Base-by-base conservation (phyloP, 1,140 invertebrate genomes). In the Leptinotarsa defecta region DNA sequence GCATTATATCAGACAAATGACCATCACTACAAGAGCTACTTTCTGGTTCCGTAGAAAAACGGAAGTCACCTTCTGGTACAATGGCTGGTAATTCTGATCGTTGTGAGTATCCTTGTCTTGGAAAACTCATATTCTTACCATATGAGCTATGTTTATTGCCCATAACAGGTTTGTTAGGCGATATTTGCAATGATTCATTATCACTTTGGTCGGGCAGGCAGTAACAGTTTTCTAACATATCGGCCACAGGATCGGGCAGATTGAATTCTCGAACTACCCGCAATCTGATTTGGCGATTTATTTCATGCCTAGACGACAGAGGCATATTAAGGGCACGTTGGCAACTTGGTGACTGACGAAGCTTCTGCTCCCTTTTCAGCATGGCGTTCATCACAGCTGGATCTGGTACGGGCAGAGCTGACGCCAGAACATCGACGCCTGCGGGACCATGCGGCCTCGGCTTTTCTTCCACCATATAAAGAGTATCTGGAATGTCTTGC, bases 201-300 rank as follows among this genome's bases (percentile, higher is more conserved):
- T 82, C 81, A 70, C 76, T 81, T 57, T 77, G 72, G 65, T 83
- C 82, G 13, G 82, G 79, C 48, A 83, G 64, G 72, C 77, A 81
- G 84, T 78, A 61, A 84, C 86, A 77, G 83, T 85, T 87, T 82
- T 95, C 93, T 43, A 96, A 86, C 63, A 96, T 89, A 85, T 97
- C 94, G 0, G 95, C 94, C 13, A 96, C 95, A 11, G 93, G 90
- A 85, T 98, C 97, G 0, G 97, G 97, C 57, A 97, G 89, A 83
- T 96, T 96, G 85, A 97, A 96, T 86, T 98, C 96, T 49, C 97
- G 89, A 0, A 98, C 96, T 1, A 97, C 95, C 6, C 96, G 89
- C 74, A 98, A 86, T 64, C 95, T 91, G 48, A 98, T 91, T 83
- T 93, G 91, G 64, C 91, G 88, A 78, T 91, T 91, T 65, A 96